A percentile compares a stretch with the other conserved stretches of the same genome.
These are phyloP conservation scores for Choristoneura fumiferana DNA, from an alignment of 1,140 invertebrate species.

Conservation along the genomic window DNA sequence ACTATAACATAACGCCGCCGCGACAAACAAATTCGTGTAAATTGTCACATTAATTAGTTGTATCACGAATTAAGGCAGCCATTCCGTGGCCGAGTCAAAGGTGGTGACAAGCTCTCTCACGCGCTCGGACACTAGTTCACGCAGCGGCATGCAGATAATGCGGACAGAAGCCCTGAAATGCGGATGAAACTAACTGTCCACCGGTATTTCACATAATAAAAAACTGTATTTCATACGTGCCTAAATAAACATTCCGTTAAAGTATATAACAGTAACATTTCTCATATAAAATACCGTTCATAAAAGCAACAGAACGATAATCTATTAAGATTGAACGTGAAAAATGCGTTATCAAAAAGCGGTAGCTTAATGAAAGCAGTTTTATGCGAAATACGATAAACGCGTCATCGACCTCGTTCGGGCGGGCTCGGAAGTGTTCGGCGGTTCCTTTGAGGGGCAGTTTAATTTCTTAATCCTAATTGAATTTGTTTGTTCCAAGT, in stretches of 20 bases:
- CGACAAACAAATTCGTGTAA: conserved; percentile 22
- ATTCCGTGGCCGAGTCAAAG: conserved; percentile 33
- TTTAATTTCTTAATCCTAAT: conserved; percentile 75
- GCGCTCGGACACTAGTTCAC: conserved; percentile 28
- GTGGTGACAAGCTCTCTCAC: conserved; percentile 22
- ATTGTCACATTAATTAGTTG: conserved; percentile 39
- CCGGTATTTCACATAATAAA: conserved; percentile 37
- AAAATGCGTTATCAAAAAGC: conserved; percentile 24
- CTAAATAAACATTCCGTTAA: conserved; percentile 17
- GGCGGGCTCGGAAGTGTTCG: conserved; percentile 44
- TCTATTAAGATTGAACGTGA: conserved; percentile 15
- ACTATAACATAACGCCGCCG: conserved; percentile 23
- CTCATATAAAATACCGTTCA: conserved; percentile 9
- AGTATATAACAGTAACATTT: conserved; percentile 1
- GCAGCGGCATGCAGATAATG: conserved; percentile 20
- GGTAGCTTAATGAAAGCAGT: conserved; percentile 35
- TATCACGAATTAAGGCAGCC: conserved; percentile 21
- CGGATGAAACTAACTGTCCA: conserved; percentile 22
- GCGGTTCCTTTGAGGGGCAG: conserved; percentile 57
- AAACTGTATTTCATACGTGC: conserved; percentile 33
- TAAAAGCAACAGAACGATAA: conserved; percentile 16
- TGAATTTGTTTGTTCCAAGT: conserved; percentile 70
- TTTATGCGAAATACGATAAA: conserved; percentile 49
- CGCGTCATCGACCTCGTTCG: conserved; percentile 50
- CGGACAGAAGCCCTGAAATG: conserved; percentile 24